Percentiles rank a stretch among this genome's conserved stretches.
Evolutionary conservation across 2,113 vertebrate species (phyloP).

Genomic region (Cromileptes altivelis): DNA sequence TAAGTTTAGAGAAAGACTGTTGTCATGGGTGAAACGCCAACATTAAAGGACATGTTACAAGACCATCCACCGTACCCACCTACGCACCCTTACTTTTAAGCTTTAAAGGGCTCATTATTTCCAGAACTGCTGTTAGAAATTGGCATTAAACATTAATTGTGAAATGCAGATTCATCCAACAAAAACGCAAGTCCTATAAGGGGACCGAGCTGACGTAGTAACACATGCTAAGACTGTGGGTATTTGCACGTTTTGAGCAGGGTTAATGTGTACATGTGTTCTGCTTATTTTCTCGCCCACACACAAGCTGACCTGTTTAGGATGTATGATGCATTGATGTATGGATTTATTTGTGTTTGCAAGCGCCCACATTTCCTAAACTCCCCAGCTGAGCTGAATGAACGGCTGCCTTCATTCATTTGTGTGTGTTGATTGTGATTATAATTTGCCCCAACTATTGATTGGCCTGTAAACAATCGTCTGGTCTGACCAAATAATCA

Average conservation of each 20-base stretch:
- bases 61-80: neutral
- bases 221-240: neutral
- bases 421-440: slow-evolving; percentile 32
- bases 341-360: slow-evolving; percentile 37
- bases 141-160: neutral
- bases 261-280: neutral
- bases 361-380: slow-evolving; percentile 31
- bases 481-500: slow-evolving; percentile 61
- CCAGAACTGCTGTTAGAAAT: neutral
- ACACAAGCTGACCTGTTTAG: slow-evolving; percentile 48
- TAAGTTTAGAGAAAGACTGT: neutral
- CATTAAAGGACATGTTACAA: neutral
- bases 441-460: slow-evolving; percentile 58
- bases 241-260: slow-evolving; percentile 13
- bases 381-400: slow-evolving; percentile 6
- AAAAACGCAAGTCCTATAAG: neutral
- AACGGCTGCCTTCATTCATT: slow-evolving; percentile 37
- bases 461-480: slow-evolving; percentile 68
- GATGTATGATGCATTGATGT: slow-evolving; percentile 9
- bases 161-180: neutral
- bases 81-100: neutral
- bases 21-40: neutral
- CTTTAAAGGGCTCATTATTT: neutral
- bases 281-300: slow-evolving; percentile 10
- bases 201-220: neutral